These are phyloP conservation scores for Hystrix cristata DNA, from an alignment of 2,113 vertebrate species.

Conservation along the genomic window DNA sequence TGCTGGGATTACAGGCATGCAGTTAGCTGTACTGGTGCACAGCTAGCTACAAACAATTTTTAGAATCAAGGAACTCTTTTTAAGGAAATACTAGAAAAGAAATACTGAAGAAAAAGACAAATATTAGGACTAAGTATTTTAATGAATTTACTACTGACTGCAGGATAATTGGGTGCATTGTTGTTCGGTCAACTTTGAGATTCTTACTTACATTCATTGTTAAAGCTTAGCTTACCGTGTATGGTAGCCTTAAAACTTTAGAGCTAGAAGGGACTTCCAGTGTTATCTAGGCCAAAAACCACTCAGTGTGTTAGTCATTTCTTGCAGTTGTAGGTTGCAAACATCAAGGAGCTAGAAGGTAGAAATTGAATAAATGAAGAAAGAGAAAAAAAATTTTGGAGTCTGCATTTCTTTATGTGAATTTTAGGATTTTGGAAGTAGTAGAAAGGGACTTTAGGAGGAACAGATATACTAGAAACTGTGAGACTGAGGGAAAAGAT, in stretches of 20 bases:
- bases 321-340: constrained; percentile 33
- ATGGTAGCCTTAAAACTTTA: constrained; percentile 58
- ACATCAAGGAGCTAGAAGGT: neutral
- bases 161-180: constrained; percentile 39
- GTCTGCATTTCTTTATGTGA: constrained; percentile 48
- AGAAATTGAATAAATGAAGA: constrained; percentile 18
- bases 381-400: constrained; percentile 52
- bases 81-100: constrained; percentile 51
- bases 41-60: neutral
- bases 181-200: constrained; percentile 59
- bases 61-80: constrained; percentile 12
- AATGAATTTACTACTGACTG: constrained; percentile 33
- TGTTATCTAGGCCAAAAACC: constrained; percentile 54
- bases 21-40: neutral
- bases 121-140: constrained; percentile 58
- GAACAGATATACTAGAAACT: constrained; percentile 5
- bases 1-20: neutral
- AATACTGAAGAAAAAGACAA: constrained; percentile 59
- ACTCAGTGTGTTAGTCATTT: constrained; percentile 2
- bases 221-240: constrained; percentile 64
- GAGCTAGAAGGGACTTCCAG: constrained; percentile 49
- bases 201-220: constrained; percentile 61
- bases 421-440: constrained; percentile 54
- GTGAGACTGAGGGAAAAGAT: constrained; percentile 37
- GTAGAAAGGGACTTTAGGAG: constrained; percentile 36